These are phyloP conservation scores for Oscheius onirici DNA, from an alignment of 2,888 invertebrate species.

Conservation along the genomic window DNA sequence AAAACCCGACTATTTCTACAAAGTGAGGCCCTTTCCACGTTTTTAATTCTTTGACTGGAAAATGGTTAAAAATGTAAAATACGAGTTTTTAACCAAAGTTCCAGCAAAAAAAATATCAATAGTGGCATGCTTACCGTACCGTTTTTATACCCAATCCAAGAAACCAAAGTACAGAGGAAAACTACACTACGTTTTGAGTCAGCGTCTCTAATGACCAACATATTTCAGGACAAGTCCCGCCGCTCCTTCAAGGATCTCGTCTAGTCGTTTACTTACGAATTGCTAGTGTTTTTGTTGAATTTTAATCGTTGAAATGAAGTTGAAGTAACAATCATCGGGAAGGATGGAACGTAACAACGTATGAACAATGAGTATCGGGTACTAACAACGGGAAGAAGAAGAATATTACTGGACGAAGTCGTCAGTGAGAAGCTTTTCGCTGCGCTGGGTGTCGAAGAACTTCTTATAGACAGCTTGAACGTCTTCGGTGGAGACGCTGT, in stretches of 20 bases:
- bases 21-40: slow-evolving; percentile 33
- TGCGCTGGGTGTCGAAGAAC: slow-evolving; percentile 89
- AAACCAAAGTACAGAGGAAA: too few relatives aligned
- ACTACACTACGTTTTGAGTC: too few relatives aligned
- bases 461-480: slow-evolving; percentile 92
- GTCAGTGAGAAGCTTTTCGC: slow-evolving; percentile 45
- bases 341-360: slow-evolving; percentile 31
- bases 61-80: too few relatives aligned
- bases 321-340: not conserved
- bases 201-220: too few relatives aligned
- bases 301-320: not conserved
- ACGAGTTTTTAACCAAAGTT: too few relatives aligned
- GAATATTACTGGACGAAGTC: not conserved
- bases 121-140: too few relatives aligned
- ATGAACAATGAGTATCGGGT: slow-evolving; percentile 12
- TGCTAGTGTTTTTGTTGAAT: slow-evolving; percentile 19
- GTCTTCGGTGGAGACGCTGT: slow-evolving; percentile 79
- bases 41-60: too few relatives aligned
- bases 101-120: too few relatives aligned
- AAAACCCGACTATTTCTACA: slow-evolving; percentile 70
- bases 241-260: slow-evolving; percentile 66
- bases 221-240: slow-evolving; percentile 62
- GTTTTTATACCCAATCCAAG: too few relatives aligned
- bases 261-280: slow-evolving; percentile 29
- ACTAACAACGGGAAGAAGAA: not conserved